Conservation (phyloP, 2,797 vertebrate species). For the Karalla daura region DNA sequence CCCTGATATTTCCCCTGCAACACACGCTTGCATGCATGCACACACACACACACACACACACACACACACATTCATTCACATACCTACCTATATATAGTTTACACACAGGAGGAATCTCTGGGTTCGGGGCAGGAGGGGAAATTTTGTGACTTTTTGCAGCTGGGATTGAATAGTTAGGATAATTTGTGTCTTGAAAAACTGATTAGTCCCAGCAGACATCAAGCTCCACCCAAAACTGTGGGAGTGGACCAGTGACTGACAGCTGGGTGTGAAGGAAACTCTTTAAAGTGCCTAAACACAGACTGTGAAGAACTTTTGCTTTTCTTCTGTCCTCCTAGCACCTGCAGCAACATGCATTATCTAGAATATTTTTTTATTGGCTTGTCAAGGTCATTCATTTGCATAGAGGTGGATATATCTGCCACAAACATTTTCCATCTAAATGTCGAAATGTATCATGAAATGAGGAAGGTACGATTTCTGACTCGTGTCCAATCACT, state of each 20-base stretch:
- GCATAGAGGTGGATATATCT: slow-evolving; percentile 3
- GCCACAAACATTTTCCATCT: background rate
- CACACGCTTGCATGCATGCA: slow-evolving; percentile 3
- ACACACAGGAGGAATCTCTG: background rate
- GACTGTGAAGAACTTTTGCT: background rate
- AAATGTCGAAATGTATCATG: background rate
- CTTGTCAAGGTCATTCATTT: background rate
- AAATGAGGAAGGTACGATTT: no score
- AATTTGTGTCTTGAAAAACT: no score
- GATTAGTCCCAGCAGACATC: background rate
- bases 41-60: slow-evolving; percentile 1
- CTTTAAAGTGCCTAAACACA: background rate
- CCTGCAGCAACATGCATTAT: no score
- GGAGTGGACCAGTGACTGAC: background rate
- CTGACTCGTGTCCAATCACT: background rate
- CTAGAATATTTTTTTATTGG: background rate
- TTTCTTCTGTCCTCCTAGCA: background rate
- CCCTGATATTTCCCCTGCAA: slow-evolving; percentile 28
- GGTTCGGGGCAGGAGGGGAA: background rate
- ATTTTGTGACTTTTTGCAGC: background rate
- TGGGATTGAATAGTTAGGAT: slow-evolving; percentile 3
- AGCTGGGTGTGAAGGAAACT: background rate
- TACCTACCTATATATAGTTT: background rate
- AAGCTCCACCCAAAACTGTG: slow-evolving; percentile 24
- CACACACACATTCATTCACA: background rate